These are phyloP conservation scores for Pharmacophagus antenor DNA, from an alignment of 2,888 invertebrate species.

Conservation along the genomic window DNA sequence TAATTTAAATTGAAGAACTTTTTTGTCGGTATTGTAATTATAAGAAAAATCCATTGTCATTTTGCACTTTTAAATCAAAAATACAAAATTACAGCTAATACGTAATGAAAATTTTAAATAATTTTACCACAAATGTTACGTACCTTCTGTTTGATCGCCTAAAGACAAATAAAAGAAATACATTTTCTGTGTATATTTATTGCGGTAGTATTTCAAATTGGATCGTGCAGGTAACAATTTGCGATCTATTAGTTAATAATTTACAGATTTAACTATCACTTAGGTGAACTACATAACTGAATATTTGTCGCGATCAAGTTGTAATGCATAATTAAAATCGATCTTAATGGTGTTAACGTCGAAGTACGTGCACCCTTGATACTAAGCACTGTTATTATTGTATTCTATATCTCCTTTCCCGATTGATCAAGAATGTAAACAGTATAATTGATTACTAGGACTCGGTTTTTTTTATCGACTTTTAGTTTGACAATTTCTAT, in stretches of 20 bases:
- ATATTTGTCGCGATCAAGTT: neutral
- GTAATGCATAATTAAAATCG: neutral
- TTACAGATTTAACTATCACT: neutral
- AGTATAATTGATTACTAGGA: no score
- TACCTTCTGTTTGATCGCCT: neutral
- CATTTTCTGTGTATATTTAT: constrained; percentile 16
- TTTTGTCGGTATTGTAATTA: no score
- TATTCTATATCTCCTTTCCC: no score
- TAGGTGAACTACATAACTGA: neutral
- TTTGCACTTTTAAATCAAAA: no score
- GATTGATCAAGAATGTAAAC: no score
- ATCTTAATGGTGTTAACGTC: neutral
- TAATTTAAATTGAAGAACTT: no score
- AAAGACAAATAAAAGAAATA: constrained; percentile 20
- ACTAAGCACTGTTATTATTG: neutral
- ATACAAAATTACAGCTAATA: no score
- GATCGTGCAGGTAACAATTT: neutral
- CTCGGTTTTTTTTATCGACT: no score
- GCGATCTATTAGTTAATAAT: neutral
- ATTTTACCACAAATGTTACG: no score
- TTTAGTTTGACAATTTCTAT: no score
- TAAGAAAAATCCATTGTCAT: no score
- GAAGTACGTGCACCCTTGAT: neutral
- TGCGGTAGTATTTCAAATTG: constrained; percentile 1
- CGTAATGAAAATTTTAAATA: no score